Conservation (phyloP, 2,797 vertebrate species). For the Melanogrammus aeglefinus region DNA sequence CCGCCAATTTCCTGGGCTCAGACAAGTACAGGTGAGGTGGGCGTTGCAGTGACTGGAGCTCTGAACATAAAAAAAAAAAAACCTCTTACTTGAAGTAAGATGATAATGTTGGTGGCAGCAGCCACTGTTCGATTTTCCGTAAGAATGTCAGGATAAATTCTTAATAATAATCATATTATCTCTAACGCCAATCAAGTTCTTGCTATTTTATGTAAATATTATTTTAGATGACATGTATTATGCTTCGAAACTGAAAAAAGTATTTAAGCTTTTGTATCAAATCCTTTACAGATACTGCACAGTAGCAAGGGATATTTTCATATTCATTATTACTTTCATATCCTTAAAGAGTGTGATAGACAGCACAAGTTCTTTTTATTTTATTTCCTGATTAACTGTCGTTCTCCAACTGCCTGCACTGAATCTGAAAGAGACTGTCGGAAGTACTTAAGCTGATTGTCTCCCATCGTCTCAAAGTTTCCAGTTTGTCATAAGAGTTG, state of each 20-base stretch:
- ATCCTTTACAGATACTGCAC: background rate
- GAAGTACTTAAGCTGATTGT: conserved; percentile 25
- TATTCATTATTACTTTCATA: background rate
- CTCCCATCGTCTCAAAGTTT: conserved; percentile 24
- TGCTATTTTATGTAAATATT: background rate
- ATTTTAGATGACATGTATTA: background rate
- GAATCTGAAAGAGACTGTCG: conserved; percentile 24
- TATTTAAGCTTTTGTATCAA: too few relatives aligned
- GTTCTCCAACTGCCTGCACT: conserved; percentile 10
- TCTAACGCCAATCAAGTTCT: background rate
- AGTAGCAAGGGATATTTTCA: background rate
- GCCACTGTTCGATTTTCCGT: too few relatives aligned
- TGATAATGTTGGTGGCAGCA: background rate
- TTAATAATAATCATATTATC: background rate
- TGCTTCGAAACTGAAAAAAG: too few relatives aligned
- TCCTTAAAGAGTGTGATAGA: background rate
- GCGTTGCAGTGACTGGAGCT: too few relatives aligned
- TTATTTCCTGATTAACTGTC: conserved; percentile 1
- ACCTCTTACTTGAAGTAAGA: background rate
- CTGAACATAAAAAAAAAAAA: background rate
- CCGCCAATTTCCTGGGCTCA: too few relatives aligned
- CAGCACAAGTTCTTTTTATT: background rate
- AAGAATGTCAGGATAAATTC: too few relatives aligned
- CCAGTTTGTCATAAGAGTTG: conserved; percentile 23
- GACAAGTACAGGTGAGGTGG: too few relatives aligned